A percentile compares a stretch with the other conserved stretches of the same genome.
These are phyloP conservation scores for Pipistrellus pipistrellus DNA, from an alignment of 2,797 vertebrate species.

Conservation along the genomic window DNA sequence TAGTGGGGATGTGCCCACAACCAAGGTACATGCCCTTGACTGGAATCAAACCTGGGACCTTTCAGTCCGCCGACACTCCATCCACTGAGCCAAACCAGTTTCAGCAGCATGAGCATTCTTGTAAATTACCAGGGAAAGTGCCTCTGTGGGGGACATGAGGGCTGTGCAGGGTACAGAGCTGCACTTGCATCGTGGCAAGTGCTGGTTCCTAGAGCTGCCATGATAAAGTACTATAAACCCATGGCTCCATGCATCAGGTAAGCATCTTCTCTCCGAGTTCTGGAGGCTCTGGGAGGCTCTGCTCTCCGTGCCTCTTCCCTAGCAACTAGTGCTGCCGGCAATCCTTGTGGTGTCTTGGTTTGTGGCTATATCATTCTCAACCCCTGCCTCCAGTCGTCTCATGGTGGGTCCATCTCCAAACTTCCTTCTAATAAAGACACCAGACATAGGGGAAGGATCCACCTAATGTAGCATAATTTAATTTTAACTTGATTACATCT, in stretches of 20 bases:
- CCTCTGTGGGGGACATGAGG: neutral
- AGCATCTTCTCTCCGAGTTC: too few relatives aligned
- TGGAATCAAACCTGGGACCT: too few relatives aligned
- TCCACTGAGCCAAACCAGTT: too few relatives aligned
- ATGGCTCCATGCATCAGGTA: accelerated
- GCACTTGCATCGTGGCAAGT: accelerated
- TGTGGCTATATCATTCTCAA: neutral
- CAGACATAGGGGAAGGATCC: neutral
- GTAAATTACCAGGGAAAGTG: neutral
- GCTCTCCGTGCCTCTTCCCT: accelerated
- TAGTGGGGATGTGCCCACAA: too few relatives aligned
- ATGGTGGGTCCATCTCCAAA: neutral
- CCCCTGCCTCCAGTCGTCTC: neutral
- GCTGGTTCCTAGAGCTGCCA: accelerated
- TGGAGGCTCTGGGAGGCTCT: accelerated
- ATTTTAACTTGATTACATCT: neutral
- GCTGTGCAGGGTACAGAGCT: accelerated
- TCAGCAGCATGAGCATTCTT: neutral
- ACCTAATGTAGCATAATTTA: neutral
- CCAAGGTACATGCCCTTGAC: too few relatives aligned
- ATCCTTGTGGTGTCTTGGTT: neutral
- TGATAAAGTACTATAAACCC: accelerated
- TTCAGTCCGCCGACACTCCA: too few relatives aligned
- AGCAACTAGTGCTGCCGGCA: neutral
- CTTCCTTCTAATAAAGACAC: neutral